Percentiles rank a stretch among this genome's conserved stretches.
These are phyloP conservation scores for Amblyraja radiata DNA, from an alignment of 2,797 vertebrate species.

Conservation along the genomic window DNA sequence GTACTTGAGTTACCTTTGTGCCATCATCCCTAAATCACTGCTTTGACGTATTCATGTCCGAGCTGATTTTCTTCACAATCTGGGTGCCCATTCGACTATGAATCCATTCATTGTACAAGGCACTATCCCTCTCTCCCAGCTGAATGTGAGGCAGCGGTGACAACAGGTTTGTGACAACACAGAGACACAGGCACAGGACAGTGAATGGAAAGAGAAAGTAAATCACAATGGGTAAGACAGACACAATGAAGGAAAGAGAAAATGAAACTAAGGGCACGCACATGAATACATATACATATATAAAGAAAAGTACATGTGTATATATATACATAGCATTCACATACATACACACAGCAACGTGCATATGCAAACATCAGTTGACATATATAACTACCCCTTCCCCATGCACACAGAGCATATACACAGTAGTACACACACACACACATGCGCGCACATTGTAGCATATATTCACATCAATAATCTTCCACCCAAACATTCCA, in stretches of 20 bases:
- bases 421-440: not conserved
- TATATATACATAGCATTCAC: not conserved
- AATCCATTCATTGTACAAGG: constrained; percentile 29
- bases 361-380: not conserved
- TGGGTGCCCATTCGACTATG: constrained; percentile 25
- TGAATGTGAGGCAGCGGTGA: constrained; percentile 4
- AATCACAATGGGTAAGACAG: not conserved
- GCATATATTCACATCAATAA: not conserved
- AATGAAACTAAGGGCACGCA: not conserved
- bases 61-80: constrained; percentile 35
- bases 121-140: constrained; percentile 7
- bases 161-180: not conserved
- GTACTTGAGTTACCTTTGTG: constrained; percentile 1
- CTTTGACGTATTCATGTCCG: not conserved
- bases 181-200: constrained; percentile 17
- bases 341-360: not conserved
- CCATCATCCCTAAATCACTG: constrained; percentile 16
- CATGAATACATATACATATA: too few relatives aligned
- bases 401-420: not conserved
- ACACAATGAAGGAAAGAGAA: constrained; percentile 17
- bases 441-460: not conserved
- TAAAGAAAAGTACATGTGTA: not conserved
- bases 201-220: constrained; percentile 16
- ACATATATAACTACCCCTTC: not conserved
- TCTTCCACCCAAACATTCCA: not conserved